Evolutionary conservation across 1,140 invertebrate species (phyloP).

Genomic region (Cydia amplana): DNA sequence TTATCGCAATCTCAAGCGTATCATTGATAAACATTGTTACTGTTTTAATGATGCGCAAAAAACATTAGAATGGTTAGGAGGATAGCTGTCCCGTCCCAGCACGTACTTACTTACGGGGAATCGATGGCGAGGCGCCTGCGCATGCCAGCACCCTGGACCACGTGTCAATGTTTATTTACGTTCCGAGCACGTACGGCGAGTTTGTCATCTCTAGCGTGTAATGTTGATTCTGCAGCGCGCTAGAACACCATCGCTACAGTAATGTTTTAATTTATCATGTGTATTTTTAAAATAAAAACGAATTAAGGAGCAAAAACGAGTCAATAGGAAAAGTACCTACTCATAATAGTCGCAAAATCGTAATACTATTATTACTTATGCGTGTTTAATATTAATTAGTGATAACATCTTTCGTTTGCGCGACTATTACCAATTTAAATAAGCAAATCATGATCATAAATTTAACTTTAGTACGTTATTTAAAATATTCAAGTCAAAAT

Average conservation of each 20-base stretch:
- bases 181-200: slow-evolving; percentile 49
- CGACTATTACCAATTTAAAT: not conserved
- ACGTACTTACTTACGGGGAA: slow-evolving; percentile 53
- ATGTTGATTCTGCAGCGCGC: not conserved
- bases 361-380: too few relatives aligned
- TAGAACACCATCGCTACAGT: not conserved
- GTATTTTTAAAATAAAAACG: too few relatives aligned
- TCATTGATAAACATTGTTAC: not conserved
- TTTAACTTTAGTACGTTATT: not conserved
- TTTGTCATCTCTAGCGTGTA: slow-evolving; percentile 28
- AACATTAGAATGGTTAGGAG: not conserved
- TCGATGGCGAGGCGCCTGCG: slow-evolving; percentile 65
- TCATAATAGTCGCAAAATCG: too few relatives aligned
- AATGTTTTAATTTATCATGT: too few relatives aligned
- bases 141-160: slow-evolving; percentile 54
- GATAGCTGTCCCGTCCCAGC: slow-evolving; percentile 35
- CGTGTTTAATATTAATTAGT: not conserved
- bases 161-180: slow-evolving; percentile 77
- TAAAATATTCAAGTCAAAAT: not conserved
- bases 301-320: too few relatives aligned
- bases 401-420: not conserved
- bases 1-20: slow-evolving; percentile 3
- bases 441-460: not conserved
- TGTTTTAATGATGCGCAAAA: not conserved
- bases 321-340: too few relatives aligned